Evolutionary conservation across 2,888 invertebrate genomes (phyloP), one percentile per base, ranked within the genome.

Genomic region (Melieria crassipennis): DNA sequence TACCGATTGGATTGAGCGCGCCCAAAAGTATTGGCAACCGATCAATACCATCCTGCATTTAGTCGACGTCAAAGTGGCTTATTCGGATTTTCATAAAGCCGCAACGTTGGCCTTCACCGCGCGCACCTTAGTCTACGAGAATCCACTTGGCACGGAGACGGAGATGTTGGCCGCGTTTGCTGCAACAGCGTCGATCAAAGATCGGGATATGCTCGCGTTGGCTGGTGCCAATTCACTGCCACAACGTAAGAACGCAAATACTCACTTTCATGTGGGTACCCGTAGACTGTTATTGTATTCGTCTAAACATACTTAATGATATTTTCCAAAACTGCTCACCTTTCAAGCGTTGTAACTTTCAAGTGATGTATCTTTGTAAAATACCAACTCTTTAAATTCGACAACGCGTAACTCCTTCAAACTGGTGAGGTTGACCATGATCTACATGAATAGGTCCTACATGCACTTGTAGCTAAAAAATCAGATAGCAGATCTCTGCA

Each of bases 41-140:
- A 84, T 90, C 66, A 88, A 89, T 65, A 94, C 93, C 69, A 89
- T 92, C 62, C 83, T 95, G 11, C 93, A 93, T 84, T 86, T 94
- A 71, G 89, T 92, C 3, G 93, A 94, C 81, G 89, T 91, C 30
- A 89, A 89, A 42, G 88, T 94, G 45, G 88, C 88, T 2, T 91
- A 90, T 88, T 91, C 91, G 9, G 85, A 84, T 9, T 89, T 88
- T 73, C 87, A 88, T 30, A 88, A 88, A 61, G 81, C 87, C 30
- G 87, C 89, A 70, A 88, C 89, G 16, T 88, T 89, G 1, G 86
- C 88, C 69, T 85, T 90, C 4, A 87, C 87, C 1, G 81, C 84
- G 10, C 88, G 89, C 64, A 91, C 91, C 5, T 87, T 95, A 42
- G 86, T 94, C 73, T 94, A 92, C 4, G 94, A 93, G 81, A 91